Base-by-base conservation (phyloP, 2,888 invertebrate species). In the Heliconius ethilla region DNA sequence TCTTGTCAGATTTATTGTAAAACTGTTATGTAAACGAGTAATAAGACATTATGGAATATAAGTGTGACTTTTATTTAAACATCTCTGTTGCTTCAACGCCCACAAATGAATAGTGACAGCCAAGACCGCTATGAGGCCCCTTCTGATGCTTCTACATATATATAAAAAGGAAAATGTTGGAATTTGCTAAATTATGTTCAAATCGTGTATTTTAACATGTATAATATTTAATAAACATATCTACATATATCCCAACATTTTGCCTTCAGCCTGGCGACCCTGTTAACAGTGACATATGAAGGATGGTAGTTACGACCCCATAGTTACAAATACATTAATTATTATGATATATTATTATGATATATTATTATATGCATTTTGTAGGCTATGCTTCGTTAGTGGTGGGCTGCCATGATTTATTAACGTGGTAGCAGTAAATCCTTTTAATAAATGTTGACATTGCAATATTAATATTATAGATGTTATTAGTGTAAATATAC, bases 261-360 rank as follows among this genome's bases (percentile, higher is more conserved):
- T 45, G 45, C 18, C 7, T 45, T 27, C n/a, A 45, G 45, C 18
- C 27, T 77, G 72, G 77, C 55, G 10, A 73, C 67, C 66, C 73
- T 59, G 51, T 25, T 45, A 27, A 62, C 73, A 69, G 72, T 80
- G 80, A 82, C 81, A 81, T 75, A 77, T 82, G 83, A 83, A 79
- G 77, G 78, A 81, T 79, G 73, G 80, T 80, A 33, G 62, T 69
- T 67, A 40, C 75, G 73, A 45, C 77, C 76, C 77, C 66, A 70
- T 67, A 76, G 78, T 80, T 78, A 79, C 45, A 81, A 78, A 78
- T 74, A 77, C 82, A 81, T 82, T 82, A 80, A 79, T 82, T 81
- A 82, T 81, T 82, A 69, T 76, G 80, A 81, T 80, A 76, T 81
- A 81, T 79, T 79, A 79, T 79, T 75, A 70, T 66, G n/a, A n/a